Evolutionary conservation across 2,888 invertebrate species (phyloP).

Genomic region (Gryllus longicercus): DNA sequence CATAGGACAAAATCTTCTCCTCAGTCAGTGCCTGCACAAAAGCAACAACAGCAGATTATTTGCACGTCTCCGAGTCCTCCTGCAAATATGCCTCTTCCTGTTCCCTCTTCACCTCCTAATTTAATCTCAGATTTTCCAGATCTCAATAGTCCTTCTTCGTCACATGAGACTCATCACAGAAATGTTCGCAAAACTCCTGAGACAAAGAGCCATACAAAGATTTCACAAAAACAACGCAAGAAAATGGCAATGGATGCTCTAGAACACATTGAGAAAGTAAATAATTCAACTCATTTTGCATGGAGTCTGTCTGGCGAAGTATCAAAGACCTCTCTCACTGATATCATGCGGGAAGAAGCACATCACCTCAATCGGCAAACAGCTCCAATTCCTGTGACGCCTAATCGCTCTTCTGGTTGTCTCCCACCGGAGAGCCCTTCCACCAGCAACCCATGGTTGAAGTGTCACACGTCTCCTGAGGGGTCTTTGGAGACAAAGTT

Average conservation of each 20-base stretch:
- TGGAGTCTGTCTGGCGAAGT: not conserved
- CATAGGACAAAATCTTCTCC: not conserved
- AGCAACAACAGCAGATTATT: not conserved
- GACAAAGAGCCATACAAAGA: conserved; percentile 46
- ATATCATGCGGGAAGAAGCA: conserved; percentile 19
- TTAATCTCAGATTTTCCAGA: not conserved
- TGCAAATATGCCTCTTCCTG: not conserved
- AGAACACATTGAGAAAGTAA: not conserved
- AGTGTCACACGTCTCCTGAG: not conserved
- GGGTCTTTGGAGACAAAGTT: conserved; percentile 40
- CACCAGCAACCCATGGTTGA: conserved; percentile 4
- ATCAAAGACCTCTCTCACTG: not conserved
- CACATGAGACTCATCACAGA: not conserved
- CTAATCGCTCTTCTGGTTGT: not conserved
- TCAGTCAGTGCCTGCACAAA: not conserved
- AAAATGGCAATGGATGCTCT: conserved; percentile 52
- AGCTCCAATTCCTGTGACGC: not conserved
- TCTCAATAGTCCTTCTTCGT: not conserved
- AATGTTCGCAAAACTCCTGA: conserved; percentile 18
- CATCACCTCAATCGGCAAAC: not conserved
- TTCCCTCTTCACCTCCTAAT: not conserved
- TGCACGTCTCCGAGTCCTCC: not conserved
- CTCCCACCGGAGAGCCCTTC: not conserved
- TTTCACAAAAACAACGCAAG: conserved; percentile 64
- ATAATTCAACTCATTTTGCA: not conserved